phyloP scores from a whole-genome alignment of 2,888 invertebrate species.

The Dicyrtoma fusca region DNA sequence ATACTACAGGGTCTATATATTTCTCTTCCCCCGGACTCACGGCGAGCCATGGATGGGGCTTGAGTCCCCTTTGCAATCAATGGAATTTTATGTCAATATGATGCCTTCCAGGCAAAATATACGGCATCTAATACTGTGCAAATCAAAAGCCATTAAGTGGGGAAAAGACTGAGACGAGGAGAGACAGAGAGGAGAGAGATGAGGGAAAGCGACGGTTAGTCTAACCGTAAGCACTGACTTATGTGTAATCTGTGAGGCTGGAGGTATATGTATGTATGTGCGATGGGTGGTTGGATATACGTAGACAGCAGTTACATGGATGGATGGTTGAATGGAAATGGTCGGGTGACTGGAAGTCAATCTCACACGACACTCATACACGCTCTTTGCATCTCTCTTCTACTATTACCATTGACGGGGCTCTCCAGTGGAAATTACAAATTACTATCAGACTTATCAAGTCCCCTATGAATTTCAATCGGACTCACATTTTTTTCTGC shows the following conservation, averaged over 20 bases:
- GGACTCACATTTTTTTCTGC: constrained; percentile 46
- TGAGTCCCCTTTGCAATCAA: constrained; percentile 8
- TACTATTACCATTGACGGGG: not conserved
- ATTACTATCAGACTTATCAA: constrained; percentile 39
- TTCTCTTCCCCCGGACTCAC: not conserved
- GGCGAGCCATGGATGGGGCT: not conserved
- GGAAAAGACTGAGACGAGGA: constrained; percentile 25
- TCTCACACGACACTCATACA: constrained; percentile 3
- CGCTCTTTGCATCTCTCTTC: not conserved
- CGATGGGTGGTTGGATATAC: too few species aligned
- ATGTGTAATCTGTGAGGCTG: not conserved
- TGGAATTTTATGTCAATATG: constrained; percentile 37
- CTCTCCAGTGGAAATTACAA: constrained; percentile 38
- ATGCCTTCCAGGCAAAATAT: constrained; percentile 39
- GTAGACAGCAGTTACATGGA: too few species aligned
- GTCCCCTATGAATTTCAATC: constrained; percentile 53
- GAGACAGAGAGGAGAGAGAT: constrained; percentile 4
- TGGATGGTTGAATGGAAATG: not conserved
- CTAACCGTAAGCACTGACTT: too few species aligned
- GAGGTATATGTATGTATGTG: not conserved
- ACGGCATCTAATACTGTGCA: constrained; percentile 43
- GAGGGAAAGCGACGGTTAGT: constrained; percentile 8
- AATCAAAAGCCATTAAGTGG: constrained; percentile 45
- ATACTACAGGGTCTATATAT: not conserved
- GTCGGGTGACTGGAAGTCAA: constrained; percentile 11